Base-by-base conservation (phyloP, 1,140 invertebrate genomes). In the Alviniconcha marisindica region DNA sequence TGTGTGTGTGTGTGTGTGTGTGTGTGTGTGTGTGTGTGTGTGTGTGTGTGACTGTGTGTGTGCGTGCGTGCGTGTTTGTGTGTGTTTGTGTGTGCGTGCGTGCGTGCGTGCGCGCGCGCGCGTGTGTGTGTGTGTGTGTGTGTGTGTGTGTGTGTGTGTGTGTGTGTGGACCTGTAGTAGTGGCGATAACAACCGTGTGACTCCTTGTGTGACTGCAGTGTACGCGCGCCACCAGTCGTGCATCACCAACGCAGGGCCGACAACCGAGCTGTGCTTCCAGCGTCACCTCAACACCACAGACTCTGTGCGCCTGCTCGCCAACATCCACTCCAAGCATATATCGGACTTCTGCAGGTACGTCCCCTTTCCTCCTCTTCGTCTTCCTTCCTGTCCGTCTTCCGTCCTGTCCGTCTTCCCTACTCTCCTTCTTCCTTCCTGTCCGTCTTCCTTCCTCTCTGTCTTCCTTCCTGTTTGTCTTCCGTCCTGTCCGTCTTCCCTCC, bases 151-250 rank as follows among this genome's bases (percentile, higher is more conserved):
- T n/a, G 28, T 10, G 60, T n/a, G 21, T 66, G 18, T 31, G 60
- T 7, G 60, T 66, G 21, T 66, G 66, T 18, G 31, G 4, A 15
- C 66, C 7, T 4, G 36, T 24, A 38, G 14, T 48, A 48, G 44
- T 10, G 7, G 5, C 44, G 18, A 18, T 48, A 48, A 71, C 10
- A 12, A 38, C 21, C 28, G 10, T 40, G 31, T 71, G 31, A 36
- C 7, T 40, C 7, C 15, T 31, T 71, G 42, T 77, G 40, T 77
- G n/a, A 24, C 44, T 76, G 15, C 66, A 85, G 84, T n/a, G 44
- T 85, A 85, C 56, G 84, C 84, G 54, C 66, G 74, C 21, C 71
- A 80, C 81, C 79, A 79, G 60, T 36, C 77, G 31, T 85, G 84
- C 71, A 74, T 85, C 77, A 78, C 66, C 7, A 60, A 18, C 3